A percentile compares a stretch with the other conserved stretches of the same genome.
Conservation (phyloP, 30 jellyfish, hydroid and myxozoan genomes). For the Aurelia sp. region DNA sequence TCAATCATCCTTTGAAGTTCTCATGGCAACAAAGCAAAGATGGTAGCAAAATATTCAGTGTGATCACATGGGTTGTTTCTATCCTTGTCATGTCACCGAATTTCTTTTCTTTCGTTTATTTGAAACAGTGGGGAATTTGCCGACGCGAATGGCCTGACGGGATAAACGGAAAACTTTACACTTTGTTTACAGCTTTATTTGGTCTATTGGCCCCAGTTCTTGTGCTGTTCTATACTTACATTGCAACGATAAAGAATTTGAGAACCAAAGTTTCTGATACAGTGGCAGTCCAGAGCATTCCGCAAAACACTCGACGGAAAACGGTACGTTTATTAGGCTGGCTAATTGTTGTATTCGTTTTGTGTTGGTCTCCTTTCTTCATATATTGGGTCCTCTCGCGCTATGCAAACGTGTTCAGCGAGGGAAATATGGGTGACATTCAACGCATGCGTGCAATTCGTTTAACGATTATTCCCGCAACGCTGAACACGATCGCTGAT, state of each 20-base stretch:
- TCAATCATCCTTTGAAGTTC: conserved; percentile 50
- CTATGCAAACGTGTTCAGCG: conserved; percentile 18
- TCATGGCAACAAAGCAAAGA: conserved; percentile 44
- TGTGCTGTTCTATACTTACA: conserved; percentile 38
- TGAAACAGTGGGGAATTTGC: conserved; percentile 44
- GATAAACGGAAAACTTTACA: conserved; percentile 37
- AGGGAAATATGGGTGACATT: conserved; percentile 44
- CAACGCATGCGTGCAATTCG: conserved; percentile 64
- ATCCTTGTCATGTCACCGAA: conserved; percentile 17
- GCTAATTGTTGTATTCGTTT: conserved; percentile 32
- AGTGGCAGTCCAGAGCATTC: background rate
- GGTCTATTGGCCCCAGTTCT: conserved; percentile 41
- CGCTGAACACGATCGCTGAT: conserved; percentile 30
- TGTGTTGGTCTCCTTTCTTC: conserved; percentile 63
- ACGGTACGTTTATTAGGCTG: conserved; percentile 47
- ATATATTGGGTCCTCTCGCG: conserved; percentile 69
- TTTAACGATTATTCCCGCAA: conserved; percentile 24
- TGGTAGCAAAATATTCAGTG: conserved; percentile 4
- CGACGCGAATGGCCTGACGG: conserved; percentile 53
- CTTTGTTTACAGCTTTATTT: conserved; percentile 24
- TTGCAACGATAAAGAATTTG: conserved; percentile 44
- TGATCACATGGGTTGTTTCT: conserved; percentile 29
- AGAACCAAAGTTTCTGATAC: conserved; percentile 6
- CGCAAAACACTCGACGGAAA: conserved; percentile 5
- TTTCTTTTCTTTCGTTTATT: conserved; percentile 24